Percentiles rank a stretch among this genome's conserved stretches.
phyloP scores from a whole-genome alignment of 2,888 invertebrate species.

The Thereva unica region DNA sequence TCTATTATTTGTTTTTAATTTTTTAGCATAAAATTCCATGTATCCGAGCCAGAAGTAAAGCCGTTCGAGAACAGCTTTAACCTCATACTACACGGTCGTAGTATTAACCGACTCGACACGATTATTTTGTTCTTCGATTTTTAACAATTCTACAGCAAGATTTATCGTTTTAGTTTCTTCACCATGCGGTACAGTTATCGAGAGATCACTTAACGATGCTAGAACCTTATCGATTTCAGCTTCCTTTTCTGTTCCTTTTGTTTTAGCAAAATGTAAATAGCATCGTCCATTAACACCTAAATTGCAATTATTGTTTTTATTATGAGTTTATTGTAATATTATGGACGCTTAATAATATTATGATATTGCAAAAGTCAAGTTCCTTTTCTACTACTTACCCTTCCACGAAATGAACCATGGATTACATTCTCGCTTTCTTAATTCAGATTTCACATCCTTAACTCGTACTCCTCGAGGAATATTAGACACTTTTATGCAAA shows the following conservation, averaged over 20 bases:
- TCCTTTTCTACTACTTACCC: constrained; percentile 51
- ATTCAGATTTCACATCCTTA: constrained; percentile 73
- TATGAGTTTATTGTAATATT: not conserved
- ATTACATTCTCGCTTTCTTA: constrained; percentile 74
- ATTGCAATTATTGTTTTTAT: not conserved
- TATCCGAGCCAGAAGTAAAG: constrained; percentile 55
- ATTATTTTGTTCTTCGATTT: constrained; percentile 45
- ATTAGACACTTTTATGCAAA: constrained; percentile 67
- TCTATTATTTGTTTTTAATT: constrained; percentile 48
- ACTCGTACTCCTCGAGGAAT: constrained; percentile 73
- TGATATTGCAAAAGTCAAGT: no score
- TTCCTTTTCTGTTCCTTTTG: constrained; percentile 59
- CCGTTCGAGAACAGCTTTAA: constrained; percentile 54
- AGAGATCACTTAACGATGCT: constrained; percentile 54
- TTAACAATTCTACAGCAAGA: constrained; percentile 43
- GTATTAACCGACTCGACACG: constrained; percentile 56
- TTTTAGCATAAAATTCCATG: constrained; percentile 53
- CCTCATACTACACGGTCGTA: constrained; percentile 58
- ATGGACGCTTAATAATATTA: no score
- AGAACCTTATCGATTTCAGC: constrained; percentile 55
- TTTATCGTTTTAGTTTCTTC: constrained; percentile 43
- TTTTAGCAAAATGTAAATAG: constrained; percentile 75
- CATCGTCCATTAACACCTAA: constrained; percentile 69
- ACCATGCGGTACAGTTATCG: constrained; percentile 46
- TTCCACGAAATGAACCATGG: constrained; percentile 79